phyloP scores from a whole-genome alignment of 2,797 vertebrate species.

The Acrossocheilus wenchowensis region DNA sequence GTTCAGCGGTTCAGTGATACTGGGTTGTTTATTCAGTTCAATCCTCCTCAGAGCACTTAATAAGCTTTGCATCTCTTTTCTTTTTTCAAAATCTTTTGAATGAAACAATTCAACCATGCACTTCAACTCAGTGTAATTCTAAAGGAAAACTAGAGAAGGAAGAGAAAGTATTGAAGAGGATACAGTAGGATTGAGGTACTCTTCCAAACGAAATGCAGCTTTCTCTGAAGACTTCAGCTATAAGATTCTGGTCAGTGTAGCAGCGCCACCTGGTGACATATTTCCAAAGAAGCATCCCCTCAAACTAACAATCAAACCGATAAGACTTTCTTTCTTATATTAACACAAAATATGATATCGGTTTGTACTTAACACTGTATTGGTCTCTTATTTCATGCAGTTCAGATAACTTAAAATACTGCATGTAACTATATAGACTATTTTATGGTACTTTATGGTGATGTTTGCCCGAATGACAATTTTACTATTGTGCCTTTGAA shows the following conservation, averaged over 20 bases:
- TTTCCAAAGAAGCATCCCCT: neutral
- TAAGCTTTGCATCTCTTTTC: neutral
- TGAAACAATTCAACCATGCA: neutral
- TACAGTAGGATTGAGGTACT: neutral
- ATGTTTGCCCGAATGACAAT: neutral
- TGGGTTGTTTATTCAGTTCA: slow-evolving; percentile 9
- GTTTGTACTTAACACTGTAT: no score
- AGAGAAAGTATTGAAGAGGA: neutral
- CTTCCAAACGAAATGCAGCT: neutral
- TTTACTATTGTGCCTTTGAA: neutral
- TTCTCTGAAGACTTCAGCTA: neutral
- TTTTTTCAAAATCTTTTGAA: neutral
- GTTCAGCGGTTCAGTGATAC: slow-evolving; percentile 37
- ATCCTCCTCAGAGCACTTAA: neutral
- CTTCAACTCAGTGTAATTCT: neutral
- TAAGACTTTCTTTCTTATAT: no score
- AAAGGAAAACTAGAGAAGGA: neutral
- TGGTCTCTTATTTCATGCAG: neutral
- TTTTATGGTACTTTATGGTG: no score
- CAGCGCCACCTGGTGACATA: slow-evolving; percentile 25
- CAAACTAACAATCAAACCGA: no score
- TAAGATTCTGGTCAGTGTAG: neutral
- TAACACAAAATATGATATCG: no score
- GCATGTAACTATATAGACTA: neutral
- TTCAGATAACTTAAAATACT: neutral